Evolutionary conservation across 2,113 vertebrate genomes (phyloP).

Genomic region (Hepsetus odoe): DNA sequence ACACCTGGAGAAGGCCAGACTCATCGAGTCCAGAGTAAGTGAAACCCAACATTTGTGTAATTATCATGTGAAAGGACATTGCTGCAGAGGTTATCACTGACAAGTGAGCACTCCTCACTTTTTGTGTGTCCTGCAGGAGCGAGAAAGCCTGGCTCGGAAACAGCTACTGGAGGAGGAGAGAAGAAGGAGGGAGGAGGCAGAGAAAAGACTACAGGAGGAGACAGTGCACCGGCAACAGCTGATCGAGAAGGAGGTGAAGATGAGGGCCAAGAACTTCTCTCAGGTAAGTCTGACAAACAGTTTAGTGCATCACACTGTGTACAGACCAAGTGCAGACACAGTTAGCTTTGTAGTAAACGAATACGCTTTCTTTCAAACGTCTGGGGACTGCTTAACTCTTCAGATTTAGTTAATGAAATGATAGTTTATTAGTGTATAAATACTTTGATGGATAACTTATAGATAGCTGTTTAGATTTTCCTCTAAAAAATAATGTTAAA

Average conservation of each 20-base stretch:
- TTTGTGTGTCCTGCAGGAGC: constrained; percentile 77
- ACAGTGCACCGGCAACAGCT: constrained; percentile 85
- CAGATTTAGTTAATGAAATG: no score
- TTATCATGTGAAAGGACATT: not conserved
- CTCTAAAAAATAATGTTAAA: no score
- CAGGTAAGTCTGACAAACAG: constrained; percentile 78
- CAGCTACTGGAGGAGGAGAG: constrained; percentile 93
- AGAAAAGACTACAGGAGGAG: constrained; percentile 88
- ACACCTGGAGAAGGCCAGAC: constrained; percentile 87
- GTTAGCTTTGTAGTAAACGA: not conserved
- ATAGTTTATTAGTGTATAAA: no score
- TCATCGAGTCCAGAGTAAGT: constrained; percentile 90
- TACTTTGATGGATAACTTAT: no score
- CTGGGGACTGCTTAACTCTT: no score
- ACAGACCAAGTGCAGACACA: not conserved
- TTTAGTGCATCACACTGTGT: not conserved
- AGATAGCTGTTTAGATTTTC: no score
- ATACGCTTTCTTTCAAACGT: no score
- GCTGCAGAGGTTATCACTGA: no score
- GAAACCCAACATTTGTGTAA: not conserved
- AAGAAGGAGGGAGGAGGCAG: constrained; percentile 86
- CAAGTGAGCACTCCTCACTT: not conserved
- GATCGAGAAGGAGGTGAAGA: constrained; percentile 93
- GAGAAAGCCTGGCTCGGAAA: constrained; percentile 84
- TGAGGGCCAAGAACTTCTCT: constrained; percentile 93